Base-by-base conservation (phyloP, 2,797 vertebrate species). In the Schizopygopsis malacanthus region DNA sequence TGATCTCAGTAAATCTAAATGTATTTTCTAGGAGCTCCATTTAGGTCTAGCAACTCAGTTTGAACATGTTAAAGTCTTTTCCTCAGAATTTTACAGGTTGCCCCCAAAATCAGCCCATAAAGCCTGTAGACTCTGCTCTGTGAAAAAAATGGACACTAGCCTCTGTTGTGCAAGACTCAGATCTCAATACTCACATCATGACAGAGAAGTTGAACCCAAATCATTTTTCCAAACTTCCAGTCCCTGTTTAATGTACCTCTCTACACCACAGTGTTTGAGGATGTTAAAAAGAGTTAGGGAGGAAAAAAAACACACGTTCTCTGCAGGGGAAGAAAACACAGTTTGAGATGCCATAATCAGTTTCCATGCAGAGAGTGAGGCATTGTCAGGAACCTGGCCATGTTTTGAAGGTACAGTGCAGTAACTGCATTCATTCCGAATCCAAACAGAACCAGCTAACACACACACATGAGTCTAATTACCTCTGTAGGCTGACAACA, bases 261-360 rank as follows among this genome's bases (percentile, higher is more conserved):
- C 89, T 54, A 79, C 88, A 91, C 88, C 86, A 61, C 87, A 88
- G 86, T n/a, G 13, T 25, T 52, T 65, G 22, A 52, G 56, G 83
- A 72, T 88, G 86, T 90, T 87, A 90, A 91, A 88, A 91, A 89
- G 89, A 87, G 91, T 86, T 69, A 87, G 83, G 85, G 82, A 89
- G 20, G 47, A 89, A 91, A 89, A 39, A 41, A 82, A 84, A 90
- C 92, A 93, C 41, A 50, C 6, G 4, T 90, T 90, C 91, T 94
- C 92, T 94, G 91, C 90, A 84, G 87, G 91, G 90, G 91, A 92
- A 92, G 92, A 93, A 94, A 95, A 94, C 93, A 94, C 93, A 94
- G 92, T 94, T 92, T 92, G 91, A 94, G n/a, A 92, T 95, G 95
- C 93, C 95, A 95, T 82, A 88, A 94, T 93, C 92, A 94, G 94